These are phyloP conservation scores for Pangasius sanitwongsei DNA, from an alignment of 2,797 vertebrate genomes.

Conservation along the genomic window DNA sequence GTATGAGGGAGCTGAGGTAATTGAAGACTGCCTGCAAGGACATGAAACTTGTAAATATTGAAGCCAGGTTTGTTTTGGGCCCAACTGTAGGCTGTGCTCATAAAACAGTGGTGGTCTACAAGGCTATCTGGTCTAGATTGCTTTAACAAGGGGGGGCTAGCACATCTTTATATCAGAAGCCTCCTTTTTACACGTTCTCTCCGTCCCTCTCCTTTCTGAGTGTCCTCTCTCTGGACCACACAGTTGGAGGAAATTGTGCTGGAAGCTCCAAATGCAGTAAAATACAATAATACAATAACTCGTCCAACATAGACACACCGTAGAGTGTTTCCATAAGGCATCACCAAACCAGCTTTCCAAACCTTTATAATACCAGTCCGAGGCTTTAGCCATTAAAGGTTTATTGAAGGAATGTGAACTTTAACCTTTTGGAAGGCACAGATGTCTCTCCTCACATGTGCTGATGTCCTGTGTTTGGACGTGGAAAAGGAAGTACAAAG, in stretches of 20 bases:
- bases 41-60: background rate
- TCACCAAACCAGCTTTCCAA: constrained; percentile 35
- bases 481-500: constrained; percentile 41
- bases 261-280: constrained; percentile 36
- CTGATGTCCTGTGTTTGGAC: constrained; percentile 28
- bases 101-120: constrained; percentile 62
- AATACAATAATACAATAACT: background rate
- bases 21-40: constrained; percentile 35
- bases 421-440: constrained; percentile 58
- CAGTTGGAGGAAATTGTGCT: constrained; percentile 22
- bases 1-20: constrained; percentile 48
- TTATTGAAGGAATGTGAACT: constrained; percentile 49
- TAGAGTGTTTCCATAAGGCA: constrained; percentile 17
- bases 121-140: constrained; percentile 61
- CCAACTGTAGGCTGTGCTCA: constrained; percentile 46
- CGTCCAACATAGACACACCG: background rate
- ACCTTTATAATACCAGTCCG: constrained; percentile 17
- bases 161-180: constrained; percentile 13
- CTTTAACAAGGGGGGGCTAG: constrained; percentile 36
- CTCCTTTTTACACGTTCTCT: background rate
- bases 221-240: background rate
- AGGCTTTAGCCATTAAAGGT: constrained; percentile 47
- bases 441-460: constrained; percentile 43
- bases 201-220: background rate
- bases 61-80: constrained; percentile 20